Evolutionary conservation across 2,113 vertebrate genomes (phyloP).

Genomic region (Sinocyclocheilus grahami): DNA sequence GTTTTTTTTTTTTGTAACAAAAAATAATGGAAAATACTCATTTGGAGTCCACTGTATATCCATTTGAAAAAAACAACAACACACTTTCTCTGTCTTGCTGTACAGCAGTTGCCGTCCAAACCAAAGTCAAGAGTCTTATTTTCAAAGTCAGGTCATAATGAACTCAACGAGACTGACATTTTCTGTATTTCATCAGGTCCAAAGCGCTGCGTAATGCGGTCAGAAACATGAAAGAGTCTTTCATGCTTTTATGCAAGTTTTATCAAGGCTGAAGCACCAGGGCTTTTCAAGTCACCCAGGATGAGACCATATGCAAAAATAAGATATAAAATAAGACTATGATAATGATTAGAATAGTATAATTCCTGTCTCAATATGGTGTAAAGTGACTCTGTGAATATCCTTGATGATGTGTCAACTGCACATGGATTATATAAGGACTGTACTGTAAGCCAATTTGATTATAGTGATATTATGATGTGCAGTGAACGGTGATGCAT

Average conservation of each 20-base stretch:
- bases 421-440: not conserved
- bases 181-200: conserved; percentile 42
- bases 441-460: not conserved
- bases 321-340: not conserved
- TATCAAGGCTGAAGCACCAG: conserved; percentile 42
- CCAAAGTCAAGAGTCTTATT: conserved; percentile 33
- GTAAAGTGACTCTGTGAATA: conserved; percentile 39
- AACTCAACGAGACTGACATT: conserved; percentile 25
- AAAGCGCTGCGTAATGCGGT: conserved; percentile 8
- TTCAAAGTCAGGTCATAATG: conserved; percentile 34
- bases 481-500: not conserved
- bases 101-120: not conserved
- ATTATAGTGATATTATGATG: conserved; percentile 20
- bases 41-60: not conserved
- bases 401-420: conserved; percentile 21
- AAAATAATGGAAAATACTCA: not conserved
- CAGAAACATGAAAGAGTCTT: conserved; percentile 48
- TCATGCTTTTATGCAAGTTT: conserved; percentile 51
- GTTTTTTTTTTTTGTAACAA: not conserved
- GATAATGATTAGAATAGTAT: conserved; percentile 30
- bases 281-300: conserved; percentile 31
- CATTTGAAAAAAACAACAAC: not conserved
- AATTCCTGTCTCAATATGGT: conserved; percentile 26
- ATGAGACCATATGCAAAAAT: conserved; percentile 11
- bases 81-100: not conserved